Percentiles rank a stretch among this genome's conserved stretches.
These are phyloP conservation scores for Protobothrops mucrosquamatus DNA, from an alignment of 2,113 vertebrate genomes.

Conservation along the genomic window DNA sequence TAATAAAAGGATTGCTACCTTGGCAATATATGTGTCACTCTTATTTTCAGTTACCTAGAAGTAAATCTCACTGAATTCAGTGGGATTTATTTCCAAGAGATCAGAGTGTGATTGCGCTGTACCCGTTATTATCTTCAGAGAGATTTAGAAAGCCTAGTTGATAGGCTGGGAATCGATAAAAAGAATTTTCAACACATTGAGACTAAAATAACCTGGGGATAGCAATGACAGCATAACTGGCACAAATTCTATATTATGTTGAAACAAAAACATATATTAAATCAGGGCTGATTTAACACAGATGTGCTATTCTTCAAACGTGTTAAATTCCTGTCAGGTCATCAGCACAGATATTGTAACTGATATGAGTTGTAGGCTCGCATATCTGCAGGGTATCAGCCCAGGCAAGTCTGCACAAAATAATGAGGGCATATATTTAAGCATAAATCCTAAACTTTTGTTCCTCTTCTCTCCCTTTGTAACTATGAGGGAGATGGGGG, in stretches of 20 bases:
- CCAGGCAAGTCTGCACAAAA: not conserved
- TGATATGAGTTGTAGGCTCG: not conserved
- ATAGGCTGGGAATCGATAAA: not conserved
- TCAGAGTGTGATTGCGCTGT: not conserved
- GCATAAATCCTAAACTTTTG: not conserved
- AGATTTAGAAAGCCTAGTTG: not conserved
- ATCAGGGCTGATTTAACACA: not conserved
- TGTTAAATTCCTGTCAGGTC: not conserved
- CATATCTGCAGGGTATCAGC: not conserved
- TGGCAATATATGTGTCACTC: not conserved
- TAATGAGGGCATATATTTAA: not conserved
- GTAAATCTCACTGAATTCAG: not conserved
- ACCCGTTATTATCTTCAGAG: not conserved
- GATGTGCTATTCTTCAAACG: not conserved
- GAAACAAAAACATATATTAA: not conserved
- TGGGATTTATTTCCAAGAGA: not conserved
- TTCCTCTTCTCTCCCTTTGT: not conserved
- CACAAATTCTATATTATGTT: not conserved
- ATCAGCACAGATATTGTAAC: not conserved
- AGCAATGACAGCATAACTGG: not conserved
- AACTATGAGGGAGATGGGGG: not conserved
- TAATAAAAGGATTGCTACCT: not conserved
- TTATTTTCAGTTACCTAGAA: not conserved
- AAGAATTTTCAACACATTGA: not conserved
- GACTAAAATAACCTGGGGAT: not conserved